Evolutionary conservation across 2,797 vertebrate genomes (phyloP).

Genomic region (Micropoecilia bifurca): DNA sequence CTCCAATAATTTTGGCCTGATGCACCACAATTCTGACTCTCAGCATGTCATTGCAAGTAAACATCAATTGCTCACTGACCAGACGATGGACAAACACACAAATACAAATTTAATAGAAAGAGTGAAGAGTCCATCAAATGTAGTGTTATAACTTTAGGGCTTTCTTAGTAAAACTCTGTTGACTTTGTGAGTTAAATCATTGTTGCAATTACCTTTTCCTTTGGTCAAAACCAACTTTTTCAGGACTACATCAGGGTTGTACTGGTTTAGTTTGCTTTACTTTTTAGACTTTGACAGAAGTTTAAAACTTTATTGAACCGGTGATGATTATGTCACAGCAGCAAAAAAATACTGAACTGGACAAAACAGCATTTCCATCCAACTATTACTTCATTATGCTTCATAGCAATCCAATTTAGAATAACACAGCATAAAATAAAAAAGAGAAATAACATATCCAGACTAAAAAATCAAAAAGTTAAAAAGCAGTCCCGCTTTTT

Average conservation of each 20-base stretch:
- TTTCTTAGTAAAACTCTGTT: neutral
- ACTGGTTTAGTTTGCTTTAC: neutral
- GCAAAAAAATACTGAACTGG: neutral
- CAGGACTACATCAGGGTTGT: neutral
- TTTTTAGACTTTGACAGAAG: neutral
- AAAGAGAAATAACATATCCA: neutral
- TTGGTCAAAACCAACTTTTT: neutral
- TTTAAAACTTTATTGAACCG: neutral
- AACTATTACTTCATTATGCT: neutral
- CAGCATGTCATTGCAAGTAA: neutral
- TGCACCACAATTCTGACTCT: neutral
- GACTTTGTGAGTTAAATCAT: neutral
- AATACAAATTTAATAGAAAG: neutral
- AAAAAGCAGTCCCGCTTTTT: constrained; percentile 35
- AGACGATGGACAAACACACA: neutral
- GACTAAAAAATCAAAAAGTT: constrained; percentile 34
- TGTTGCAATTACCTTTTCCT: neutral
- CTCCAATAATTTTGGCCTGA: neutral
- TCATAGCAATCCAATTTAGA: neutral
- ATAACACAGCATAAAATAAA: neutral
- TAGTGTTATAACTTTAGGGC: neutral
- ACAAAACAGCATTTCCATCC: neutral
- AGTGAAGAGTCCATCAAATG: neutral
- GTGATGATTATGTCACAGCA: neutral
- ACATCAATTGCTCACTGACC: neutral